phyloP scores from a whole-genome alignment of 2,888 invertebrate genomes.

The Euplexia lucipara region DNA sequence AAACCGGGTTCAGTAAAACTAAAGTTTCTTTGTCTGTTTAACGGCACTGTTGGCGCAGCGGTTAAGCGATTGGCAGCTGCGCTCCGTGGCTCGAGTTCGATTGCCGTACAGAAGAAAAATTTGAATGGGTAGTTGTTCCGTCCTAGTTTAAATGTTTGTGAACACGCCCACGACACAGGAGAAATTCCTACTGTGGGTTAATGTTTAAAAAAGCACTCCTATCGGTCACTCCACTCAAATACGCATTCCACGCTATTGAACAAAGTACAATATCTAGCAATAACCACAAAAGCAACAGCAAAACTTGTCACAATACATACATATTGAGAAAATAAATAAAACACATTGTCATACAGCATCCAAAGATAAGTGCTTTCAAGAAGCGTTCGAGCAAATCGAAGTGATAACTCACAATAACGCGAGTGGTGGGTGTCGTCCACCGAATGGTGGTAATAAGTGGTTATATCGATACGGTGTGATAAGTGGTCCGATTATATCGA shows the following conservation, averaged over 20 bases:
- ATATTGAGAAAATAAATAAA: conserved; percentile 11
- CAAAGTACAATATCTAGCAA: not conserved
- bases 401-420: conserved; percentile 24
- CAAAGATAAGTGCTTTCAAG: conserved; percentile 19
- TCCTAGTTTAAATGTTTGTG: too few relatives aligned
- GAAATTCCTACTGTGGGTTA: too few relatives aligned
- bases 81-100: too few relatives aligned
- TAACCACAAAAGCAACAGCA: not conserved
- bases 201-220: too few relatives aligned
- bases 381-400: conserved; percentile 9
- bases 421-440: not conserved
- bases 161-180: too few relatives aligned
- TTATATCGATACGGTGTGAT: conserved; percentile 4
- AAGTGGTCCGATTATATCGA: conserved; percentile 11
- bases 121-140: too few relatives aligned
- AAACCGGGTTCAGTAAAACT: too few relatives aligned
- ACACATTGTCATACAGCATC: conserved; percentile 9
- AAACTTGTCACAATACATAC: not conserved
- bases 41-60: too few relatives aligned
- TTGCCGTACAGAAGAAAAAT: too few relatives aligned
- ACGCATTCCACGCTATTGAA: not conserved
- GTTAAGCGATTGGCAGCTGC: too few relatives aligned
- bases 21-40: too few relatives aligned
- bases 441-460: conserved; percentile 11
- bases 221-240: not conserved